A percentile compares a stretch with the other conserved stretches of the same genome.
phyloP scores from a whole-genome alignment of 2,888 invertebrate species.

The Himalopsyche tibetana region DNA sequence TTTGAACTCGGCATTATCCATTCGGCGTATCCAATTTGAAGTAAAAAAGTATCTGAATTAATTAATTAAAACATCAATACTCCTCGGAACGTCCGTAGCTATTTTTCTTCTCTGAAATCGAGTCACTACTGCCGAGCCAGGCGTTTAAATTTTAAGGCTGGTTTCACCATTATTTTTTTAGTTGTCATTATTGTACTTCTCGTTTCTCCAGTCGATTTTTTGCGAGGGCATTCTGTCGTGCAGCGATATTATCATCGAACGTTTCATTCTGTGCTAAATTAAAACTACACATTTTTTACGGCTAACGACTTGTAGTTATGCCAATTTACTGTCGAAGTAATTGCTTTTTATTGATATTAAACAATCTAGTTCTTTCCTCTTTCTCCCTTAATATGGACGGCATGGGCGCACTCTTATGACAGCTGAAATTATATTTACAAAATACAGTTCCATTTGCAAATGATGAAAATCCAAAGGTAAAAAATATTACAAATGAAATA shows the following conservation, averaged over 20 bases:
- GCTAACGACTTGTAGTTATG: slow-evolving; percentile 27
- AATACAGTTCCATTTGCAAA: too few relatives aligned
- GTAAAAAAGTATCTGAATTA: slow-evolving; percentile 6
- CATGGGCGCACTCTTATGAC: too few relatives aligned
- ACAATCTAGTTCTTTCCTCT: not conserved
- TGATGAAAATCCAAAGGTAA: too few relatives aligned
- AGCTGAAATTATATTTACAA: too few relatives aligned
- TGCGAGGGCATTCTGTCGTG: slow-evolving; percentile 13
- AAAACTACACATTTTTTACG: slow-evolving; percentile 31
- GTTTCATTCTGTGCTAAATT: slow-evolving; percentile 20
- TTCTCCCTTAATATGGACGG: not conserved
- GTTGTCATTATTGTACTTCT: slow-evolving; percentile 23
- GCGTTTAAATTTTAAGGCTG: slow-evolving; percentile 17
- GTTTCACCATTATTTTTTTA: slow-evolving; percentile 25
- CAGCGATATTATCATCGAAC: slow-evolving; percentile 1
- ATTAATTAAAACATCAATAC: slow-evolving; percentile 11
- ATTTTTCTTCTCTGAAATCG: slow-evolving; percentile 5
- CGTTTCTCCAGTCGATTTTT: slow-evolving; percentile 26
- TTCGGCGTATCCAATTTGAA: too few relatives aligned
- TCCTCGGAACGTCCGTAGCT: not conserved
- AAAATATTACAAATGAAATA: too few relatives aligned
- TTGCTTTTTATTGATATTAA: not conserved
- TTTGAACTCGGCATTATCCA: too few relatives aligned
- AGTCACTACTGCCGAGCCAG: not conserved
- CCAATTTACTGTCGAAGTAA: slow-evolving; percentile 9